Evolutionary conservation across 2,888 invertebrate species (phyloP).

Genomic region (Linnaemya tessellans): DNA sequence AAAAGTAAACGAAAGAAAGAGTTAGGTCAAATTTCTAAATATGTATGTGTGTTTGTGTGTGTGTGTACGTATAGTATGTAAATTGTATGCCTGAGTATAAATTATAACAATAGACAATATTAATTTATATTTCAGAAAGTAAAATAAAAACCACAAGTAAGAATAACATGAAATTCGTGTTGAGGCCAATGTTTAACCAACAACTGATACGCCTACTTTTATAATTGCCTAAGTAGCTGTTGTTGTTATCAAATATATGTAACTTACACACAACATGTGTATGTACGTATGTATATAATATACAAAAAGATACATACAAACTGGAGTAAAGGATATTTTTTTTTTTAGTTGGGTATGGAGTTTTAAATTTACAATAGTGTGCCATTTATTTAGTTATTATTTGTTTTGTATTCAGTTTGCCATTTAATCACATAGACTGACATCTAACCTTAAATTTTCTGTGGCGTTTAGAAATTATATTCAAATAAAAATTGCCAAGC

Average conservation of each 20-base stretch:
- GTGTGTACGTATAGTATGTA: conserved; percentile 35
- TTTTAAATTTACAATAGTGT: too few relatives aligned
- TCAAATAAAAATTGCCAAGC: too few relatives aligned
- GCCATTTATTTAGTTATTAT: too few relatives aligned
- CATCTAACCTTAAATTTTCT: too few relatives aligned
- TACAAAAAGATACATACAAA: background rate
- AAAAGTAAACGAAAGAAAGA: conserved; percentile 51
- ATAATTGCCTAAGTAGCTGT: conserved; percentile 40
- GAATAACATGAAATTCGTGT: conserved; percentile 56
- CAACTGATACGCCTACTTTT: conserved; percentile 78
- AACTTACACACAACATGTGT: background rate
- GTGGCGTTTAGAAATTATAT: too few relatives aligned
- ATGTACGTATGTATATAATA: background rate
- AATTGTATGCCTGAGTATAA: conserved; percentile 29
- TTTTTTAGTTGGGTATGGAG: too few relatives aligned
- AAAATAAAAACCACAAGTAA: conserved; percentile 58
- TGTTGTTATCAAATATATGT: background rate
- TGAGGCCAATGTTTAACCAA: conserved; percentile 80
- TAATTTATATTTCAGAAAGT: conserved; percentile 48
- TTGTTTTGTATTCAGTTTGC: too few relatives aligned
- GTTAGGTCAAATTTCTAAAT: conserved; percentile 55
- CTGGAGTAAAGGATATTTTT: too few relatives aligned
- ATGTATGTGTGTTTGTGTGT: too few relatives aligned
- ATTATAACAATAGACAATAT: conserved; percentile 44
- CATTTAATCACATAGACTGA: too few relatives aligned